Conservation (phyloP, 2,113 vertebrate species). For the Leptodactylus fuscus region DNA sequence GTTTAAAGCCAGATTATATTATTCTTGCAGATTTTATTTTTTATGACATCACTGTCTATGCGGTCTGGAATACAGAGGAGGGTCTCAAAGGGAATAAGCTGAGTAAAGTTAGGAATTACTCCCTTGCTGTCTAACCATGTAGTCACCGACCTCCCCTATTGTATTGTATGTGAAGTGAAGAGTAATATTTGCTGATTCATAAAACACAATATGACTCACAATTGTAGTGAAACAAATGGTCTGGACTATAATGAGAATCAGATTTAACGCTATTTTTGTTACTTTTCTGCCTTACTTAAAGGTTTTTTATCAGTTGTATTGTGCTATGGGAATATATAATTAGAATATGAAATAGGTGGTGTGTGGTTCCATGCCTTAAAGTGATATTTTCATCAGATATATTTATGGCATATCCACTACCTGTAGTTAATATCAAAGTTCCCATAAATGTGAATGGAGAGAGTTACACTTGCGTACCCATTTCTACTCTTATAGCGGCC, state of each 20-base stretch:
- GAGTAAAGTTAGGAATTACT: neutral
- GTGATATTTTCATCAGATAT: too few species aligned
- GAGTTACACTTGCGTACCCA: too few species aligned
- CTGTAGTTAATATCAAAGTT: too few species aligned
- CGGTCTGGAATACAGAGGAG: neutral
- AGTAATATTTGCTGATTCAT: neutral
- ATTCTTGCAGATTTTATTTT: too few species aligned
- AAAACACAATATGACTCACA: neutral
- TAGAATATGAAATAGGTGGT: too few species aligned
- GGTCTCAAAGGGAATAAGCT: neutral
- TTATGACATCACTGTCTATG: constrained; percentile 13
- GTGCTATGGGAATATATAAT: too few species aligned
- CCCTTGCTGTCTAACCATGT: neutral
- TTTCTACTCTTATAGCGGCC: too few species aligned
- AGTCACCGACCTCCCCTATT: neutral
- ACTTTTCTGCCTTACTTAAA: neutral
- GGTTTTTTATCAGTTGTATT: too few species aligned
- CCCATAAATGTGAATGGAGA: too few species aligned
- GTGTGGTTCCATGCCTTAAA: too few species aligned
- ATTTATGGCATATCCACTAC: too few species aligned
- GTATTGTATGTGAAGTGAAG: neutral
- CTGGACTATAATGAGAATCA: neutral
- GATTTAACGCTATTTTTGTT: neutral
- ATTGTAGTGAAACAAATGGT: neutral
- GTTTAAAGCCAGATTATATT: too few species aligned